Conservation (phyloP, 2,113 vertebrate genomes). For the Syngnathus scovelli region DNA sequence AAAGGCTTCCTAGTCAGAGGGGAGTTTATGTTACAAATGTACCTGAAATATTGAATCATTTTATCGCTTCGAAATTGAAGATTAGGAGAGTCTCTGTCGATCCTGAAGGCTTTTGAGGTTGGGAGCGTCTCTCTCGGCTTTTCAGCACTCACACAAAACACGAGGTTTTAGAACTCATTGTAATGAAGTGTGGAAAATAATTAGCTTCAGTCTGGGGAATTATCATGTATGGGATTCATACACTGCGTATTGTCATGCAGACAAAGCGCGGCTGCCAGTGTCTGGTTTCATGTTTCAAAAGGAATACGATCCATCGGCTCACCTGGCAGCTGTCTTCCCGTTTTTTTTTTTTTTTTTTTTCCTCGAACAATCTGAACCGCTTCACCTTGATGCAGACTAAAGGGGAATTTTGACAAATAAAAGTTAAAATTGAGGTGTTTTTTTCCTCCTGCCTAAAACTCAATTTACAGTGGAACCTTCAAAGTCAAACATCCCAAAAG, state of each 20-base stretch:
- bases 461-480: neutral
- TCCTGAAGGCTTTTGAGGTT: constrained; percentile 34
- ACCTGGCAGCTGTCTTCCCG: constrained; percentile 42
- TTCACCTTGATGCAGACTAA: constrained; percentile 4
- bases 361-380: constrained; percentile 3
- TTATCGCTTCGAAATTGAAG: constrained; percentile 43
- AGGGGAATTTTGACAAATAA: neutral
- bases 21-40: constrained; percentile 36
- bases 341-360: constrained; percentile 29
- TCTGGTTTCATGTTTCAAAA: constrained; percentile 61
- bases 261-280: constrained; percentile 37
- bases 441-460: neutral
- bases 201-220: constrained; percentile 24
- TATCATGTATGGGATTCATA: constrained; percentile 24
- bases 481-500: neutral
- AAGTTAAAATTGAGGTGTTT: neutral
- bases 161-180: constrained; percentile 24
- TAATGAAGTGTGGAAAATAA: constrained; percentile 13
- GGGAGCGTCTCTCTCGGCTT: constrained; percentile 33
- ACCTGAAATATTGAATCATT: constrained; percentile 39
- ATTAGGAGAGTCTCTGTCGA: constrained; percentile 35
- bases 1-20: constrained; percentile 27
- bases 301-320: constrained; percentile 54
- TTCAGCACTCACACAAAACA: constrained; percentile 20
- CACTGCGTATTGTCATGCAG: constrained; percentile 38